Base-by-base conservation (phyloP, 2,888 invertebrate species). In the Chorisops tibialis region DNA sequence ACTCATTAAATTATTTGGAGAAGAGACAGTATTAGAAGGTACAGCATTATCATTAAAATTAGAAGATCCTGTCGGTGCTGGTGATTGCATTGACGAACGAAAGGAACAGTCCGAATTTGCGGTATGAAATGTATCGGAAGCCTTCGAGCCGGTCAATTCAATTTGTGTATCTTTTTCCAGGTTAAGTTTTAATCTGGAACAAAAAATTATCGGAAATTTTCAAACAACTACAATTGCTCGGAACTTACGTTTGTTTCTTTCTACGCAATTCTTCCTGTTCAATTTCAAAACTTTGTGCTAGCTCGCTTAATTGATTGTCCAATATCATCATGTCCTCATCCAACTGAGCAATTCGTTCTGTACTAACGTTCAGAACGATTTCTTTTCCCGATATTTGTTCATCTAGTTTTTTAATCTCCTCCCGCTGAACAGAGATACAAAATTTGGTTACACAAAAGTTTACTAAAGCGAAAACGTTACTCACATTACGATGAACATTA, bases 401-500 rank as follows among this genome's bases (percentile, higher is more conserved):
- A 72, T 90, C 90, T 59, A 91, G 69, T 41, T 84, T 84, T 22
- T 85, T 82, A 37, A 91, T 77, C 74, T 90, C 89, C 69, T 86
- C 86, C 76, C 88, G 85, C 89, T 89, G 70, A 51, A 73, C 72
- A 59, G n/a, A n/a, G n/a, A n/a, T n/a, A n/a, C n/a, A n/a, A n/a
- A n/a, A n/a, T n/a, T 30, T 16, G 9, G 12, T 37, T 22, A 50
- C 24, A n/a, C 30, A 43, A 64, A 51, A 39, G 18, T 5, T 5
- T 11, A 14, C 16, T 52, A 54, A n/a, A n/a, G n/a, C 19, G 12
- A n/a, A 43, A 7, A 56, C 5, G 30, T 30, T 14, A 80, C 86
- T 84, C 74, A 90, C 90, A 75, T 89, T 89, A 79, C 87, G 83
- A 69, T 84, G 84, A 30, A 89, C 85, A 37, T 87, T 83, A 59